Evolutionary conservation across 2,113 vertebrate genomes (phyloP), one percentile per base, ranked within the genome.

Genomic region (Dicrurus megarhynchus): DNA sequence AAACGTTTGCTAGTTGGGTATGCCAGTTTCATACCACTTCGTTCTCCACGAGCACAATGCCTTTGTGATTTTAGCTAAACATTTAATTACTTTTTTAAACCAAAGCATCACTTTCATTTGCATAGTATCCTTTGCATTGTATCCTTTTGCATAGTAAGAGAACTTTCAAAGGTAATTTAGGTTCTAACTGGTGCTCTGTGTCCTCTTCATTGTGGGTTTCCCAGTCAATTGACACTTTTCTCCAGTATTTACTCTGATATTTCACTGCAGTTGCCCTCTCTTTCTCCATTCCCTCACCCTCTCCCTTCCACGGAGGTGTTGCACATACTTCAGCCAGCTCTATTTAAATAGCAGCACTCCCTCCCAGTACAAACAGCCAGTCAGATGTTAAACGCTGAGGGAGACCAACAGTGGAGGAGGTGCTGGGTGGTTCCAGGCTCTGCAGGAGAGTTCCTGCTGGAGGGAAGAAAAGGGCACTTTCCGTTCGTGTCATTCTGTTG

Each of bases 311-410:
- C 23, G 14, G 69, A 74, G 59, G 32, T 70, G 87, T 49, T 13
- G 4, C 85, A 39, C 64, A n/a, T 46, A n/a, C 30, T 71, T 87
- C 79, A 57, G 63, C 32, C 84, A 91, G 56, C 49, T 95, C 37
- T 95, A 5, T 95, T 95, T 96, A 84, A 96, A 96, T 16, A 95
- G 80, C 95, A 95, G n/a, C 91, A 56, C 87, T 95, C 92, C 95
- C 83, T 95, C 59, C 39, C 89, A 87, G 84, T 69, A 55, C 89
- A 96, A 95, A 97, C 91, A 96, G 53, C 28, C 77, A 61, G 63
- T 74, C 86, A 70, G 65, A 94, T 37, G 20, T 85, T 91, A 95
- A 96, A 97, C 92, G 87, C 69, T 59, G 94, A 87, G 91, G 68
- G 92, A 96, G 77, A 83, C 76, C 87, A 71, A 4, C 57, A 24